Percentiles rank a stretch among this genome's conserved stretches.
These are phyloP conservation scores for Poecilia latipinna DNA, from an alignment of 2,113 vertebrate genomes.

Conservation along the genomic window DNA sequence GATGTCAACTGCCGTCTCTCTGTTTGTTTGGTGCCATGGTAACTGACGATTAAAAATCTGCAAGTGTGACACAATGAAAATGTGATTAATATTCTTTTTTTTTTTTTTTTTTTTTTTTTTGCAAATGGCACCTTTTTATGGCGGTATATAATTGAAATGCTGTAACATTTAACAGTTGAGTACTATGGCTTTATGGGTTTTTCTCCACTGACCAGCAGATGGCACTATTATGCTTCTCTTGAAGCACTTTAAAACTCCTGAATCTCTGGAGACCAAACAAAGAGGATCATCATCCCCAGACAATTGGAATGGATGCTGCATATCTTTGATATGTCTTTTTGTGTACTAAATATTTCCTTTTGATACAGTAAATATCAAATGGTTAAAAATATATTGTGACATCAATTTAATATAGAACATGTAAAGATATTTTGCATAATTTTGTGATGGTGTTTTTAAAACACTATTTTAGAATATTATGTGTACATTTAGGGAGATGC, in stretches of 20 bases:
- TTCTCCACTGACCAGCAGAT: slow-evolving; percentile 61
- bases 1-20: slow-evolving; percentile 10
- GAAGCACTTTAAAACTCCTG: neutral
- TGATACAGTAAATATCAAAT: neutral
- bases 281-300: slow-evolving; percentile 53
- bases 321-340: slow-evolving; percentile 30
- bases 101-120: neutral
- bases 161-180: neutral
- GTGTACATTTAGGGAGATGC: neutral
- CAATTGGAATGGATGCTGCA: slow-evolving; percentile 55
- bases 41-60: slow-evolving; percentile 28
- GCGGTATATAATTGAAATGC: neutral
- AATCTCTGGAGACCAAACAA: slow-evolving; percentile 60
- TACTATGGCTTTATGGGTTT: neutral
- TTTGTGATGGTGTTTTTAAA: neutral
- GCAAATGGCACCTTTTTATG: neutral
- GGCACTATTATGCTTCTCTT: slow-evolving; percentile 45
- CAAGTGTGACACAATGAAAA: slow-evolving; percentile 5
- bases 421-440: neutral
- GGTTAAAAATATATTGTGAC: neutral
- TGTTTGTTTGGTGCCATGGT: slow-evolving; percentile 47
- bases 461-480: neutral
- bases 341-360: slow-evolving; percentile 34
- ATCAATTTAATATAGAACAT: neutral
- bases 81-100: neutral